Percentiles rank a stretch among this genome's conserved stretches.
Conservation (phyloP, 2,797 vertebrate genomes). For the Micromesistius poutassou region DNA sequence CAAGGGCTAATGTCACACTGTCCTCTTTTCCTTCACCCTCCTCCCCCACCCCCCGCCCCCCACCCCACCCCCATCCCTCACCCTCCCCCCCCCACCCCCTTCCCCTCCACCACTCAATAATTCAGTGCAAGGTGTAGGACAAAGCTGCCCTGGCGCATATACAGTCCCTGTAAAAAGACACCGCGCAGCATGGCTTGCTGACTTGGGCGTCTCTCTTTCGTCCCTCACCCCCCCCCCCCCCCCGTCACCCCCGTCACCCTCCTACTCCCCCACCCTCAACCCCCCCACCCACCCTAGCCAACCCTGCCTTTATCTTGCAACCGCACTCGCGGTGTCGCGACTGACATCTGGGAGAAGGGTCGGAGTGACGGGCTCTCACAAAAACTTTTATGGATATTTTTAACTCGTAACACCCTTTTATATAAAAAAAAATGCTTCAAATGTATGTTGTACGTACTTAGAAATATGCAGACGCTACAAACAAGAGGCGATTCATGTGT, state of each 20-base stretch:
- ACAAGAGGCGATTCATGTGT: not conserved
- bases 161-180: constrained; percentile 71
- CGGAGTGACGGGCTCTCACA: not conserved
- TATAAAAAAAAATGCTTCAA: not conserved
- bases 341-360: not conserved
- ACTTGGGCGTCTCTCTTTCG: not conserved
- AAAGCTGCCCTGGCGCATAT: constrained; percentile 78
- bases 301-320: not conserved
- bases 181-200: constrained; percentile 31
- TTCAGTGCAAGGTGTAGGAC: constrained; percentile 78
- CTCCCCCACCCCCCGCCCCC: constrained; percentile 46
- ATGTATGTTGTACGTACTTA: not conserved
- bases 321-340: not conserved
- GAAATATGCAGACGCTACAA: not conserved
- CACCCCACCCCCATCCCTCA: constrained; percentile 36
- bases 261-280: not conserved
- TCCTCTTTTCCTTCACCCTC: constrained; percentile 47
- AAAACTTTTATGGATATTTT: too few relatives aligned
- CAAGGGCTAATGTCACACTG: constrained; percentile 73
- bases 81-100: constrained; percentile 29
- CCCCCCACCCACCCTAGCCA: not conserved
- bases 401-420: not conserved
- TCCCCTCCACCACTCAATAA: constrained; percentile 67
- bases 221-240: constrained; percentile 14
- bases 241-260: constrained; percentile 16